Conservation (phyloP, 1,140 invertebrate species). For the Heliconius hewitsoni region DNA sequence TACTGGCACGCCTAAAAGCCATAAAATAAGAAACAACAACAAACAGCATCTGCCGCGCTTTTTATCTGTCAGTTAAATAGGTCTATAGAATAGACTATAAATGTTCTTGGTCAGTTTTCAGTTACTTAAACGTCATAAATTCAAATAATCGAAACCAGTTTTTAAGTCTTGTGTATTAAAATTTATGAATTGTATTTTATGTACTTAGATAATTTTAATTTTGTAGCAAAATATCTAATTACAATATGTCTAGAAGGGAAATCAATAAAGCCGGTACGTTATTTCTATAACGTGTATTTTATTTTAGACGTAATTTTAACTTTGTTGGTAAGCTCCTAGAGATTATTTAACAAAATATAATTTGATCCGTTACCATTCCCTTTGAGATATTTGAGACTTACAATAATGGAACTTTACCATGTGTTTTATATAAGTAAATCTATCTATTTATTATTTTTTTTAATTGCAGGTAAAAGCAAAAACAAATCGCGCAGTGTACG, state of each 20-base stretch:
- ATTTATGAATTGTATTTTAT: background rate
- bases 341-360: too few relatives aligned
- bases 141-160: background rate
- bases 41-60: background rate
- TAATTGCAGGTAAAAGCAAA: slow-evolving; percentile 14
- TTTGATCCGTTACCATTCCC: too few relatives aligned
- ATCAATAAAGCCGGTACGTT: background rate
- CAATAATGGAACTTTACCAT: too few relatives aligned
- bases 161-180: background rate
- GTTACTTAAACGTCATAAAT: background rate
- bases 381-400: too few relatives aligned
- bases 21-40: too few relatives aligned
- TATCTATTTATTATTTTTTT: too few relatives aligned
- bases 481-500: slow-evolving; percentile 54
- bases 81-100: too few relatives aligned
- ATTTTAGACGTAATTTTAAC: too few relatives aligned
- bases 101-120: too few relatives aligned
- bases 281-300: background rate
- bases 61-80: background rate
- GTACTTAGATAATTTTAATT: background rate
- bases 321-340: too few relatives aligned
- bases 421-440: too few relatives aligned
- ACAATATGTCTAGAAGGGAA: slow-evolving; percentile 6
- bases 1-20: too few relatives aligned
- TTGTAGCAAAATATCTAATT: background rate